phyloP scores from a whole-genome alignment of 2,113 vertebrate genomes.

The Laticauda colubrina region DNA sequence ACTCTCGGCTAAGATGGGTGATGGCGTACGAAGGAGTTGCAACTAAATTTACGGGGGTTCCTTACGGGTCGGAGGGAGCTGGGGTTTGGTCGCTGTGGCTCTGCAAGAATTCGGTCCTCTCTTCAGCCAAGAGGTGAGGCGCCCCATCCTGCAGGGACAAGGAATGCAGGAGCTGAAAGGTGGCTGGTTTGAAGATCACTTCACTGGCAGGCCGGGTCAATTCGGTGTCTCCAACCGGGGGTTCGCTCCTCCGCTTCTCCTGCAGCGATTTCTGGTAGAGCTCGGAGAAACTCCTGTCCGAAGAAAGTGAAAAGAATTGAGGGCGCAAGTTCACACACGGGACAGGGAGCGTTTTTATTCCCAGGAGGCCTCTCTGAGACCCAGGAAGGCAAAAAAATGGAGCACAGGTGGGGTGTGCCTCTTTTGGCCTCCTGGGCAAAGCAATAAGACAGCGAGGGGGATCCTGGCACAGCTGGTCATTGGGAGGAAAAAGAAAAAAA shows the following conservation, averaged over 20 bases:
- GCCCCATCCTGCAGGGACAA: slow-evolving; percentile 76
- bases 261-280: slow-evolving; percentile 86
- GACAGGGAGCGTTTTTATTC: too few species aligned
- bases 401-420: too few species aligned
- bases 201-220: slow-evolving; percentile 28
- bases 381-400: too few species aligned
- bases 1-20: background rate
- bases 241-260: slow-evolving; percentile 77
- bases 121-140: slow-evolving; percentile 49
- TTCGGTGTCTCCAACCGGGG: slow-evolving; percentile 54
- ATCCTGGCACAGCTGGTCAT: too few species aligned
- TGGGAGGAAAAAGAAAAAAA: too few species aligned
- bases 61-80: background rate
- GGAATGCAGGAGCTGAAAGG: slow-evolving; percentile 54
- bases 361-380: too few species aligned
- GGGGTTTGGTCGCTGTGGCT: background rate
- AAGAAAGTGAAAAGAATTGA: background rate
- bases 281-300: slow-evolving; percentile 85
- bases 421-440: too few species aligned
- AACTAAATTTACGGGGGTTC: background rate
- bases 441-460: too few species aligned
- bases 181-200: slow-evolving; percentile 40
- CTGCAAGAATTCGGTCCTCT: background rate
- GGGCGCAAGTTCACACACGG: background rate
- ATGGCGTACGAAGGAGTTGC: background rate